phyloP scores from a whole-genome alignment of 2,797 vertebrate species.

The Hypotaenidia okinawae region DNA sequence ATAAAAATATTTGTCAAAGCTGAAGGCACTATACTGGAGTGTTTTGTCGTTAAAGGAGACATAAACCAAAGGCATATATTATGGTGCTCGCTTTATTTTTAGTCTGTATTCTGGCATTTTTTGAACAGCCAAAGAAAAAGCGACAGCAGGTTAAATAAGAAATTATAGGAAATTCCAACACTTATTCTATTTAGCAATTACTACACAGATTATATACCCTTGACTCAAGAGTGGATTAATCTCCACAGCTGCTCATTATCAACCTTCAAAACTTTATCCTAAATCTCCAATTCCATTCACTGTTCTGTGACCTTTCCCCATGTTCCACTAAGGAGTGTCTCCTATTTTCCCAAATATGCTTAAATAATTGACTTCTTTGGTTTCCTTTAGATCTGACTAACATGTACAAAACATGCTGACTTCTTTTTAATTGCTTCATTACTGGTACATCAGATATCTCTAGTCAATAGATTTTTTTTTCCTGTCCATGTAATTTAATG shows the following conservation, averaged over 20 bases:
- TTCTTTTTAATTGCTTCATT: not conserved
- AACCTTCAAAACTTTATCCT: not conserved
- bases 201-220: not conserved
- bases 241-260: not conserved
- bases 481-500: not conserved
- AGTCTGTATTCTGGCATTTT: not conserved
- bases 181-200: not conserved
- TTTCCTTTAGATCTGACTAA: not conserved
- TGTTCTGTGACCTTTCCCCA: not conserved
- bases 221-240: not conserved
- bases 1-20: conserved; percentile 43
- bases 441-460: not conserved
- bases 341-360: not conserved
- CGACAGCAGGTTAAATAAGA: not conserved
- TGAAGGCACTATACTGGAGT: not conserved
- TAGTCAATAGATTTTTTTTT: not conserved
- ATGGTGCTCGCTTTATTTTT: not conserved
- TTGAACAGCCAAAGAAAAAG: not conserved
- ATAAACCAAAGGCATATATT: not conserved
- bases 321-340: not conserved
- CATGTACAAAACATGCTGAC: not conserved
- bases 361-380: not conserved
- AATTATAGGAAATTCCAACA: not conserved
- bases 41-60: conserved; percentile 12
- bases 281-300: not conserved